Evolutionary conservation across 53 echinoderm and acorn worm genomes (phyloP), one percentile per base, ranked within the genome.

Genomic region (Henricia sp.): DNA sequence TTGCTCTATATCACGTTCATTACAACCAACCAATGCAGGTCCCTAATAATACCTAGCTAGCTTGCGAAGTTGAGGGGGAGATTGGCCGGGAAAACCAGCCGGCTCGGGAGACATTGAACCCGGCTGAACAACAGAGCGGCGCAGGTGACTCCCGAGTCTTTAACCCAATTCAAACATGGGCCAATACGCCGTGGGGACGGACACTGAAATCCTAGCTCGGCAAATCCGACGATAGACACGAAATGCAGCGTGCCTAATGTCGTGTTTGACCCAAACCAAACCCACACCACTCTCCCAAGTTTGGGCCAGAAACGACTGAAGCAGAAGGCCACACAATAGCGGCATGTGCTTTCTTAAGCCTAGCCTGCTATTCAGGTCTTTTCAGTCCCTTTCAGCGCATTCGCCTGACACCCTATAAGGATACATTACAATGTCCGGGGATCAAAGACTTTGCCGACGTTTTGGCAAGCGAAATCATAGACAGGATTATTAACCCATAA

Each of bases 151-250:
- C 67, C 52, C 62, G 67, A 38, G 75, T 75, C 76, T 86, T 75
- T 91, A 88, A 91, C 91, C 91, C 74, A 91, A 91, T 91, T 91
- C 84, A 91, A 91, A 91, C 88, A 91, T 65, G 59, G 48, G 52
- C 52, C 74, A 76, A 64, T 86, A 74, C 71, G 70, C 70, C 86
- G 67, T 75, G 29, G 86, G 86, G 86, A 86, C 66, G 76, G 72
- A 29, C 38, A n/a, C 76, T 86, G 86, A 86, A 86, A 86, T 55
- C 52, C 86, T 63, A 86, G 52, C 86, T 76, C 67, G 27, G 40
- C 24, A 66, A 86, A 86, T 86, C 86, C 86, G 52, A 86, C 41
- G 86, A 75, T 52, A 67, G 86, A 86, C 86, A 86, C 86, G 76
- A 86, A 74, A 67, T 58, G 67, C 67, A 75, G 60, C 76, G 75